A percentile compares a stretch with the other conserved stretches of the same genome.
Conservation (phyloP, 2,888 invertebrate genomes). For the Athalia circularis region DNA sequence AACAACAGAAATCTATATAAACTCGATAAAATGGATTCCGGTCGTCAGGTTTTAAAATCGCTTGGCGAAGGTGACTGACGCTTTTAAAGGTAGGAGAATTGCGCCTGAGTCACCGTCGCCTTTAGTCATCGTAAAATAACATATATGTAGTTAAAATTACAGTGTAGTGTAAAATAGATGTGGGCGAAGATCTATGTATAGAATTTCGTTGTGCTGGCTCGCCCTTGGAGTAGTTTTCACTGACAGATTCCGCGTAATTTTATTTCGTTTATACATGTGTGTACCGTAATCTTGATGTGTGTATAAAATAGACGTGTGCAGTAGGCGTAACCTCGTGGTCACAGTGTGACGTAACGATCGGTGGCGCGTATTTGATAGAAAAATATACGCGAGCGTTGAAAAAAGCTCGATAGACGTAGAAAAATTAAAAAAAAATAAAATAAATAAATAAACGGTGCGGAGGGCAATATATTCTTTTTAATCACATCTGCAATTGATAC, state of each 20-base stretch:
- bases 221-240: constrained; percentile 21
- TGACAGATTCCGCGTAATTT: constrained; percentile 29
- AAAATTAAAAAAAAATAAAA: neutral
- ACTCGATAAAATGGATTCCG: no score
- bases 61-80: neutral
- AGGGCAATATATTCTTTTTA: no score
- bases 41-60: no score
- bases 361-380: neutral
- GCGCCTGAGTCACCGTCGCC: constrained; percentile 17
- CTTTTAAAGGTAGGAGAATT: neutral
- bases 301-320: neutral
- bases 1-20: no score
- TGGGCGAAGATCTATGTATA: constrained; percentile 21
- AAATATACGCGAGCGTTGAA: neutral
- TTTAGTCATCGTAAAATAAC: constrained; percentile 32
- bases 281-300: no score
- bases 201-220: neutral
- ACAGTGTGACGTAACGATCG: constrained; percentile 16
- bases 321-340: constrained; percentile 27
- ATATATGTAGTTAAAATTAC: neutral
- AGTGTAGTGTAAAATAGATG: neutral
- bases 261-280: neutral
- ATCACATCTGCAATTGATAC: no score
- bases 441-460: neutral
- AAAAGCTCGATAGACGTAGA: neutral